A percentile compares a stretch with the other conserved stretches of the same genome.
These are phyloP conservation scores for Punctoribates punctum DNA, from an alignment of 2,888 invertebrate species.

Conservation along the genomic window DNA sequence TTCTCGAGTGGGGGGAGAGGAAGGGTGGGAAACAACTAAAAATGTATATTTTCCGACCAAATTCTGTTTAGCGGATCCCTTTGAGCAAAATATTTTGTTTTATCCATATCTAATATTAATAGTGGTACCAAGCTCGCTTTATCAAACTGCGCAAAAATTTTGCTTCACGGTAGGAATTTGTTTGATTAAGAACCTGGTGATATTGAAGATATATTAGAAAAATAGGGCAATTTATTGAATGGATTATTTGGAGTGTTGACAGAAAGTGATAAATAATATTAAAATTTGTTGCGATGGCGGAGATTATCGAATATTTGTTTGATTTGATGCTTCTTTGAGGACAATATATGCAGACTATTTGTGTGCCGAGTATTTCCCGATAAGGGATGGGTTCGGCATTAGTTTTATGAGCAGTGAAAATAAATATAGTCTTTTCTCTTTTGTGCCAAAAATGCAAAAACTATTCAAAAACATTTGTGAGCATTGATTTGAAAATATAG, in stretches of 20 bases:
- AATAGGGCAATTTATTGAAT: background rate
- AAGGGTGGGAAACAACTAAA: too few relatives aligned
- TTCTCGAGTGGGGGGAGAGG: too few relatives aligned
- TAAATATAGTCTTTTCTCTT: background rate
- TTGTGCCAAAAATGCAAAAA: background rate
- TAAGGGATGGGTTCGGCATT: background rate
- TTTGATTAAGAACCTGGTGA: too few relatives aligned
- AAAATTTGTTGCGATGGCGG: background rate
- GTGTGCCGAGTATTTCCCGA: background rate
- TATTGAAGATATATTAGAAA: too few relatives aligned
- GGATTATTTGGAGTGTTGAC: background rate
- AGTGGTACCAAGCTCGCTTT: too few relatives aligned
- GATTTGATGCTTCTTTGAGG: constrained; percentile 9
- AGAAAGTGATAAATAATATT: background rate
- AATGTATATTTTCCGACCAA: too few relatives aligned
- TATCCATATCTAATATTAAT: too few relatives aligned
- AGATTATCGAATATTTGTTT: background rate
- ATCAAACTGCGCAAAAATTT: too few relatives aligned
- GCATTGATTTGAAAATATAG: constrained; percentile 17
- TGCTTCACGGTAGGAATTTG: too few relatives aligned
- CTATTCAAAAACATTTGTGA: background rate
- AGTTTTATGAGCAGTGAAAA: constrained; percentile 28
- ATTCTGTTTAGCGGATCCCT: too few relatives aligned
- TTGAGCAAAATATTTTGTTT: too few relatives aligned
- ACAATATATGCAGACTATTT: background rate